Conservation (phyloP, 2,888 invertebrate genomes). For the Harmothoe impar region DNA sequence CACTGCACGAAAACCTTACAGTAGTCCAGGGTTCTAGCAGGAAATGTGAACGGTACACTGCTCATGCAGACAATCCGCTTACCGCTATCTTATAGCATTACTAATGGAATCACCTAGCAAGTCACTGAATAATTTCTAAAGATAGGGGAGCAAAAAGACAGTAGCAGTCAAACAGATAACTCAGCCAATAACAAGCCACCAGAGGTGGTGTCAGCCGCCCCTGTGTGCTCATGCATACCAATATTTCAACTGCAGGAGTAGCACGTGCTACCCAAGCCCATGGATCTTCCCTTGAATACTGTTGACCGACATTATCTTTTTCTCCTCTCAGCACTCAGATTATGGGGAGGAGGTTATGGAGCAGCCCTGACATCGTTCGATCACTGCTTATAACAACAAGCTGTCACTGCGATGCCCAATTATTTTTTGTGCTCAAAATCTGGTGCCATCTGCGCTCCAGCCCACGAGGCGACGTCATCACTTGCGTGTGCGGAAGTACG, state of each 20-base stretch:
- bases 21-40: too few relatives aligned
- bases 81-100: too few relatives aligned
- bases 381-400: slow-evolving; percentile 16
- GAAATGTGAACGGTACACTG: too few relatives aligned
- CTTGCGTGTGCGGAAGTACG: slow-evolving; percentile 2
- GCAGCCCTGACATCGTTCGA: not conserved
- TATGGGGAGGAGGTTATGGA: slow-evolving; percentile 11
- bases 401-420: slow-evolving; percentile 31
- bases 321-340: not conserved
- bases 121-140: too few relatives aligned
- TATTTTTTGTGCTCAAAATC: not conserved
- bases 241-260: not conserved
- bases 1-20: too few relatives aligned
- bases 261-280: not conserved
- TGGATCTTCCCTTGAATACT: slow-evolving; percentile 14
- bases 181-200: not conserved
- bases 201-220: not conserved
- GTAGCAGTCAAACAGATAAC: too few relatives aligned
- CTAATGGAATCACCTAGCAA: too few relatives aligned
- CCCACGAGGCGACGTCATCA: not conserved
- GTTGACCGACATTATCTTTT: slow-evolving; percentile 7
- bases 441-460: not conserved
- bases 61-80: too few relatives aligned
- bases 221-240: not conserved
- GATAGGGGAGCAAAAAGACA: too few relatives aligned